phyloP scores from a whole-genome alignment of 2,113 vertebrate species.

The Bathybates hornii region DNA sequence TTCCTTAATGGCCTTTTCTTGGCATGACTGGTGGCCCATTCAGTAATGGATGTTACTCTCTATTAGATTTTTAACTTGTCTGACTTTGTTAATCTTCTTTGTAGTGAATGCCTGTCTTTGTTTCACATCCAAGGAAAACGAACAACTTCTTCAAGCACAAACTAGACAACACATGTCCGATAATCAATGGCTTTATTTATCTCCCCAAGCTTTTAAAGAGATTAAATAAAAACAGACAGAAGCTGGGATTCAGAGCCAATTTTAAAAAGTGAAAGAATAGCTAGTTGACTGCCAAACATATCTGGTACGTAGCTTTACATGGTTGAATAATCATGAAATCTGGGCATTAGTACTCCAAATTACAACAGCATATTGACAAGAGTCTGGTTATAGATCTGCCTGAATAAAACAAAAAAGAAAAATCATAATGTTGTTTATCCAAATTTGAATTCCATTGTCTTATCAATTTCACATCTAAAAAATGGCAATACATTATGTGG shows the following conservation, averaged over 20 bases:
- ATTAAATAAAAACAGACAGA: background rate
- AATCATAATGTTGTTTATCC: background rate
- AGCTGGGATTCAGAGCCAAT: background rate
- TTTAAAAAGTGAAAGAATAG: background rate
- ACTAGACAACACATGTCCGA: background rate
- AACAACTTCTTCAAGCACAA: background rate
- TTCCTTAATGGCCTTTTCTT: constrained; percentile 57
- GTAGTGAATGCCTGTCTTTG: background rate
- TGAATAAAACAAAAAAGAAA: background rate
- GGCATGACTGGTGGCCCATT: constrained; percentile 43
- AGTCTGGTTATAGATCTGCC: background rate
- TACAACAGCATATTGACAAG: background rate
- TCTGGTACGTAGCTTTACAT: background rate
- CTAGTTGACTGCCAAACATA: background rate
- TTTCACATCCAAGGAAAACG: background rate
- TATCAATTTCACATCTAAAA: background rate
- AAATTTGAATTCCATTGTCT: background rate
- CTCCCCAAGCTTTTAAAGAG: background rate
- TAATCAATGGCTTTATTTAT: constrained; percentile 1
- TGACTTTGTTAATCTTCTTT: constrained; percentile 37
- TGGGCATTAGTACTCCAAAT: background rate
- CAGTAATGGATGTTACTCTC: constrained; percentile 55
- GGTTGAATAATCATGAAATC: background rate
- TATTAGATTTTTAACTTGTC: constrained; percentile 42
- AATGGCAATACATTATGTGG: background rate